Conservation (phyloP, 37 sponge, comb jelly and placozoan species). For the Axinella damicornis region DNA sequence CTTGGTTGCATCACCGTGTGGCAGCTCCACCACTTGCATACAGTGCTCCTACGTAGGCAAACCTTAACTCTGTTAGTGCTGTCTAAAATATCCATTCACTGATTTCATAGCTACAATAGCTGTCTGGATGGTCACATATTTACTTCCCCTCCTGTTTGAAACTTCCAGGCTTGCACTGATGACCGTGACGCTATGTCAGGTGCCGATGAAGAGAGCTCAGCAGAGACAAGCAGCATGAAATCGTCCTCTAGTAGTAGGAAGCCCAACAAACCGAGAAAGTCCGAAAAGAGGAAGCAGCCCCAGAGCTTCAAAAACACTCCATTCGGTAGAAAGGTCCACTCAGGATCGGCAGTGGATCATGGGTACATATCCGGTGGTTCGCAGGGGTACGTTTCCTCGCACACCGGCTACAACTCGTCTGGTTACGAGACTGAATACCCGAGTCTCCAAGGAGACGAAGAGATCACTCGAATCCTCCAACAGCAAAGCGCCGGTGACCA, state of each 20-base stretch:
- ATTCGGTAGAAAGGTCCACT: no score
- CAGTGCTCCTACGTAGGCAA: no score
- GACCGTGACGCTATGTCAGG: conserved; percentile 51
- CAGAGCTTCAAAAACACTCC: not conserved
- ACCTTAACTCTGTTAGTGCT: no score
- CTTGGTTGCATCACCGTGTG: no score
- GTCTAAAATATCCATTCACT: no score
- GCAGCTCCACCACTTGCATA: no score
- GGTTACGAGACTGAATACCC: conserved; percentile 65
- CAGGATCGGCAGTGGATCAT: conserved; percentile 2
- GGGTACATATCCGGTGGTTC: conserved; percentile 69
- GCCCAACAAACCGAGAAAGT: conserved; percentile 21
- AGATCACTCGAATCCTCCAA: conserved; percentile 10
- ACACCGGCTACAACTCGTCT: conserved; percentile 46
- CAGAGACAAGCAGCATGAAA: conserved; percentile 1
- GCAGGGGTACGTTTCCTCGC: conserved; percentile 50
- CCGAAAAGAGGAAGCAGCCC: conserved; percentile 23
- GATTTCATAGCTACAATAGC: no score
- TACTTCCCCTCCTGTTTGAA: no score
- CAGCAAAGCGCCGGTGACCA: conserved; percentile 18
- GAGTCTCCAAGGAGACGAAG: conserved; percentile 30
- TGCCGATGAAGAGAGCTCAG: conserved; percentile 54
- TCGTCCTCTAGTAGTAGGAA: conserved; percentile 8
- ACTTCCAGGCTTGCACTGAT: conserved; percentile 30
- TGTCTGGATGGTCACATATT: no score